A percentile compares a stretch with the other conserved stretches of the same genome.
Conservation (phyloP, 2,888 invertebrate species). For the Nymphalis urticae region DNA sequence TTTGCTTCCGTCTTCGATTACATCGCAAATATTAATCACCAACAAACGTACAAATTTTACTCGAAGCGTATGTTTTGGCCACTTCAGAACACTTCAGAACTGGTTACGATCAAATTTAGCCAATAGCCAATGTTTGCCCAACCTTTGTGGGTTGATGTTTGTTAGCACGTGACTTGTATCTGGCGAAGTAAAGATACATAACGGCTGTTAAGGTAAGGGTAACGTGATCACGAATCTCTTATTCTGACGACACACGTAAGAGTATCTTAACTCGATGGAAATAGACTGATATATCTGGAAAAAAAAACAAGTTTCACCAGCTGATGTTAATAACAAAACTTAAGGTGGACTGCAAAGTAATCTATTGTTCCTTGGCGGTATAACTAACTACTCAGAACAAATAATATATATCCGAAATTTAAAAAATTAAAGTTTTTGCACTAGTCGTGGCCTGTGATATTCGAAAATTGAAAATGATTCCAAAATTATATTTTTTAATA, state of each 20-base stretch:
- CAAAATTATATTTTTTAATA: too few species aligned
- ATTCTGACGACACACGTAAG: neutral
- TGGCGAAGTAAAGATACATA: conserved; percentile 26
- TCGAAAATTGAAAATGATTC: too few species aligned
- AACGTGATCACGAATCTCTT: neutral
- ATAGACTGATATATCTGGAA: too few species aligned
- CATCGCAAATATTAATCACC: conserved; percentile 39
- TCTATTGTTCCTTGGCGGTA: too few species aligned
- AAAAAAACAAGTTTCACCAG: too few species aligned
- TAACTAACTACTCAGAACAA: too few species aligned
- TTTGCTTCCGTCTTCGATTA: conserved; percentile 32
- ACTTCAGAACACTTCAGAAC: conserved; percentile 33
- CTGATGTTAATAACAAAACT: too few species aligned
- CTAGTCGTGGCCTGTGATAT: too few species aligned
- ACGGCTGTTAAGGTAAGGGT: conserved; percentile 10
- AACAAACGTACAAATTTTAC: conserved; percentile 27
- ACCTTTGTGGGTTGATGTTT: conserved; percentile 29
- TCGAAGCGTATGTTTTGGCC: conserved; percentile 23
- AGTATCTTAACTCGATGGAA: too few species aligned
- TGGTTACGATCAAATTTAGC: conserved; percentile 32
- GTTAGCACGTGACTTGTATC: conserved; percentile 33
- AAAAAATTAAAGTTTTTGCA: too few species aligned
- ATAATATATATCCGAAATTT: too few species aligned
- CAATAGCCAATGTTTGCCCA: conserved; percentile 26
- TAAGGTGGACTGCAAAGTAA: too few species aligned